Base-by-base conservation (phyloP, 2,113 vertebrate species). In the Gymnogyps californianus region DNA sequence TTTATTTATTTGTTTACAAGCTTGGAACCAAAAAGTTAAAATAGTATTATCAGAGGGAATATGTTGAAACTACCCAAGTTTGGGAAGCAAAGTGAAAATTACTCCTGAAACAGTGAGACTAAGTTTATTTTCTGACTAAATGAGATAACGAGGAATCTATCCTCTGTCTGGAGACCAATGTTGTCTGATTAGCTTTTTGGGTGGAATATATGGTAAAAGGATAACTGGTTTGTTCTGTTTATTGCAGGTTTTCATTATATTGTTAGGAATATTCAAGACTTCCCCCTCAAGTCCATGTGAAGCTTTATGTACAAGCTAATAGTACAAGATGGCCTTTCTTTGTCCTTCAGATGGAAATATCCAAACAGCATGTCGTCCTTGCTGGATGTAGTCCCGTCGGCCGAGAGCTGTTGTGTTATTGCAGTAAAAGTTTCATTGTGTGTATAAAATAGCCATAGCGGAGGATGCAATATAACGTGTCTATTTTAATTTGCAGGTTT, bases 401-500 rank as follows among this genome's bases (percentile, higher is more conserved):
- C 62, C 87, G 44, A 38, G 13, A 89, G 34, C 31, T 83, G 31
- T n/a, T 83, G 21, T 0, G 0, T 62, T 84, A 51, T 4, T 46
- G 8, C 40, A 42, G 26, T n/a, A 19, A 4, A 76, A 25, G 20
- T 59, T 71, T 62, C 5, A 16, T 8, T 77, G 5, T 38, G 6
- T 42, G 3, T 36, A 20, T 66, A 47, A 88, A 49, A 32, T 18
- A 49, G 6, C 38, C 5, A 2, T 38, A 44, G 44, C 2, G 7
- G n/a, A 25, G 25, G 29, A 61, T 83, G 31, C 67, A 58, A 19
- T 52, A 5, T 57, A 62, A 95, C 9, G 2, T 59, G 2, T 58
- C 12, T 87, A 6, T 91, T 89, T 96, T 87, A 38, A 72, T 87
- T 93, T 78, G 44, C 96, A 98, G 98, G 52, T 93, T 94, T 95